These are phyloP conservation scores for Andrena bicolor DNA, from an alignment of 2,888 invertebrate species.

Conservation along the genomic window DNA sequence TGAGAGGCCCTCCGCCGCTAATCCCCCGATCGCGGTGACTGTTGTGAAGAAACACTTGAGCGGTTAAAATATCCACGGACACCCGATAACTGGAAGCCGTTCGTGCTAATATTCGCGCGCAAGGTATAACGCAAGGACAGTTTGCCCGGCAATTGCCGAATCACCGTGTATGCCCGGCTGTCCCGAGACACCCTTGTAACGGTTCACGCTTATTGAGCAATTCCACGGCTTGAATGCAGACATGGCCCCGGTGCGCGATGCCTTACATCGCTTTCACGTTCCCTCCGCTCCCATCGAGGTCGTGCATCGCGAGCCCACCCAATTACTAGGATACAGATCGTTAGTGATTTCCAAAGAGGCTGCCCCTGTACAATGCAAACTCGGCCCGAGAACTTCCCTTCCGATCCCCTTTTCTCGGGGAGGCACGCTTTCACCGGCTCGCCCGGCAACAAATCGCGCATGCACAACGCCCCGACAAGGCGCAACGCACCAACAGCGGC, in stretches of 20 bases:
- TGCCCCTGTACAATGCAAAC: conserved; percentile 54
- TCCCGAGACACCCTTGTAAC: conserved; percentile 45
- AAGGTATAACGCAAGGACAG: not conserved
- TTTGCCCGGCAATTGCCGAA: conserved; percentile 18
- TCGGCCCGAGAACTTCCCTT: conserved; percentile 32
- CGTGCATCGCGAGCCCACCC: conserved; percentile 59
- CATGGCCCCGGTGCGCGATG: conserved; percentile 44
- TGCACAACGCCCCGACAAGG: not conserved
- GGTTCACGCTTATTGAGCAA: conserved; percentile 71
- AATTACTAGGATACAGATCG: conserved; percentile 72
- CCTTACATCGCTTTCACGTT: conserved; percentile 62
- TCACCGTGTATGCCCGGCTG: conserved; percentile 18
- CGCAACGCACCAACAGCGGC: not conserved
- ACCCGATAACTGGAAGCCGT: too few relatives aligned
- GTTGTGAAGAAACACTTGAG: not conserved
- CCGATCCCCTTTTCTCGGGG: conserved; percentile 15
- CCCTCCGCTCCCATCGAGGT: conserved; percentile 46
- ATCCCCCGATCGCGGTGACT: not conserved
- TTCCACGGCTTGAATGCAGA: conserved; percentile 62
- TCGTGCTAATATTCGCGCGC: not conserved
- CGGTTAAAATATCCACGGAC: not conserved
- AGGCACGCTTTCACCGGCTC: conserved; percentile 29
- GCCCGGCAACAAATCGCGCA: conserved; percentile 38
- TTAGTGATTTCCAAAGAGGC: conserved; percentile 70
- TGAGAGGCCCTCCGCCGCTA: too few relatives aligned